Conservation (phyloP, 2,113 vertebrate species). For the Nesogale talazaci region DNA sequence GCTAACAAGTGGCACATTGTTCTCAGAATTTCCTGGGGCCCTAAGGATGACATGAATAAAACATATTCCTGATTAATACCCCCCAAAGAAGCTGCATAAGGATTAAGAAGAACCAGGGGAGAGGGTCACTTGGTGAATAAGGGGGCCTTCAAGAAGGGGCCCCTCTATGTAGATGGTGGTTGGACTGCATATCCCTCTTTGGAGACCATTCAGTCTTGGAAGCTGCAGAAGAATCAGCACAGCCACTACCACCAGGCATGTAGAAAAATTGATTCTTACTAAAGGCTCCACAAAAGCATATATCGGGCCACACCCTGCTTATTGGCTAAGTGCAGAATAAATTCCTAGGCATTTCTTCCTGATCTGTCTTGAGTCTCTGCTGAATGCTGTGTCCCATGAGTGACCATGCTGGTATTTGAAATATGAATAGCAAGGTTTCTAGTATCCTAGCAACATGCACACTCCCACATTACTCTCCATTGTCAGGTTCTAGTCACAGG, state of each 20-base stretch:
- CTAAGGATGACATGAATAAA: neutral
- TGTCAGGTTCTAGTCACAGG: too few species aligned
- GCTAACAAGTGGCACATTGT: fast-evolving
- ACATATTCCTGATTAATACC: fast-evolving
- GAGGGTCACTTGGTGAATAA: neutral
- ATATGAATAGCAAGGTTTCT: too few species aligned
- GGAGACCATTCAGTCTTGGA: neutral
- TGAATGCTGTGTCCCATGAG: too few species aligned
- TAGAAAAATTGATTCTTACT: neutral
- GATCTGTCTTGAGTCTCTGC: too few species aligned
- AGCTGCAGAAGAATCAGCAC: neutral
- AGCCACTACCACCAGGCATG: neutral
- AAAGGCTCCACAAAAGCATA: neutral
- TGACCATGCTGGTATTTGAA: too few species aligned
- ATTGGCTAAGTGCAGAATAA: too few species aligned
- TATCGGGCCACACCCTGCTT: fast-evolving
- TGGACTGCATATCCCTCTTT: neutral
- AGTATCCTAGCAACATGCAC: too few species aligned
- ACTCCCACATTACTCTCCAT: too few species aligned
- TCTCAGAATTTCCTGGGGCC: neutral
- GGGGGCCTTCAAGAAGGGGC: too few species aligned
- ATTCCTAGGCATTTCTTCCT: too few species aligned
- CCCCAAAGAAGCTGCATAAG: neutral
- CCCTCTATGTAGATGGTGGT: too few species aligned
- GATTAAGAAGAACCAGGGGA: neutral